phyloP scores from a whole-genome alignment of 1,140 invertebrate genomes.

The Helicoverpa armigera region DNA sequence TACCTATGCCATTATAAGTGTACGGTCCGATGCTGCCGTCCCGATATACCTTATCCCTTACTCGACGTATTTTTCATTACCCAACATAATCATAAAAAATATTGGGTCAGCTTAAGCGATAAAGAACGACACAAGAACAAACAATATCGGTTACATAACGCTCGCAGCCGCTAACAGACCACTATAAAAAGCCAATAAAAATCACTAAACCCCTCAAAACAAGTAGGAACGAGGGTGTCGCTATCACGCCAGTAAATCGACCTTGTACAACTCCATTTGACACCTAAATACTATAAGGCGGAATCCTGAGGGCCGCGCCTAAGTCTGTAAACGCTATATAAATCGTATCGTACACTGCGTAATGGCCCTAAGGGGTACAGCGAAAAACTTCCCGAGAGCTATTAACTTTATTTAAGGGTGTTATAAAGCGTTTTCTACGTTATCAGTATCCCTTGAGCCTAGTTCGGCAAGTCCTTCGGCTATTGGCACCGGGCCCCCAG shows the following conservation, averaged over 20 bases:
- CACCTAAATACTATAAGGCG: conserved; percentile 66
- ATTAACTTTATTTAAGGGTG: conserved; percentile 83
- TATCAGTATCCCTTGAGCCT: conserved; percentile 75
- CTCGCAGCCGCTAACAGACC: conserved; percentile 9
- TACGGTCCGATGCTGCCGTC: not conserved
- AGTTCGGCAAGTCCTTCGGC: conserved; percentile 63
- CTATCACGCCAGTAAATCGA: conserved; percentile 67
- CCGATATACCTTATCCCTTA: conserved; percentile 33
- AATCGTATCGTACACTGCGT: conserved; percentile 77
- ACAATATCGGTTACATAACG: conserved; percentile 38
- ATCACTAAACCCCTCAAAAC: conserved; percentile 55
- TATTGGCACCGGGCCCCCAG: conserved; percentile 58
- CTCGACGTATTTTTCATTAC: conserved; percentile 35
- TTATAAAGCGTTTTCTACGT: conserved; percentile 83
- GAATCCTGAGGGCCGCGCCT: conserved; percentile 66
- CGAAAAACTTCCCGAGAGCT: conserved; percentile 80
- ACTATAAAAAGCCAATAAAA: conserved; percentile 53
- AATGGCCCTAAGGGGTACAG: conserved; percentile 76
- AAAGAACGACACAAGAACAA: conserved; percentile 19
- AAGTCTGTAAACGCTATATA: conserved; percentile 80
- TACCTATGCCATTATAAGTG: conserved; percentile 18
- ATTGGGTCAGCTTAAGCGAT: conserved; percentile 25
- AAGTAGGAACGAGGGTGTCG: conserved; percentile 48
- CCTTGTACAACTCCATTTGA: conserved; percentile 68
- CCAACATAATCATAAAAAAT: conserved; percentile 33